Evolutionary conservation across 1,140 invertebrate genomes (phyloP), one percentile per base, ranked within the genome.

Genomic region (Antheraea pernyi): DNA sequence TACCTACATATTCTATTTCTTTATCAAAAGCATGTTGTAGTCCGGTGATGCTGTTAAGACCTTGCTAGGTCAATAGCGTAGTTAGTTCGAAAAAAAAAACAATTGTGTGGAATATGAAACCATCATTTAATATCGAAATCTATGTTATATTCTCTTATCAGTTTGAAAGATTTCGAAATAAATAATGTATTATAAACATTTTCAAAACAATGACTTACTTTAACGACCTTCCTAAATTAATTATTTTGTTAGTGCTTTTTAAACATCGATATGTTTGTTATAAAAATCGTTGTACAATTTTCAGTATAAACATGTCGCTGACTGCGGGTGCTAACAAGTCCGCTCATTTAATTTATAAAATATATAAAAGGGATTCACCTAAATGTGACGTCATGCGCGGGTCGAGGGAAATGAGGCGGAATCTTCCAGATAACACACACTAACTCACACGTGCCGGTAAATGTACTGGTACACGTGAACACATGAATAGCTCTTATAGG

Each of bases 371-470:
- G 59, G 59, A 61, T 22, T 19, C 59, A 61, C 59, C 19, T 61
- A 61, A 61, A 77, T 83, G 86, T 89, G 81, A 89, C 80, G 83
- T 83, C 82, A 89, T 80, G 80, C 76, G 78, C 80, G 88, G 89
- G 86, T 90, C 84, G 86, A 66, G 84, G 89, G 86, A 90, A 91
- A 91, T 90, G 89, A 91, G 84, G 88, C 82, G 89, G 89, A 91
- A 91, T 89, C 86, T 90, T 89, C 82, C 84, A 86, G 89, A 91
- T 91, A 91, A 91, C 89, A 71, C 88, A 90, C 88, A 91, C 89
- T 80, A 63, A 63, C 65, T 74, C 76, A 74, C 66, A 59, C 67
- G 65, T 39, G n/a, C 46, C 67, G 13, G 65, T 80, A 59, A 46
- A 58, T 79, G 73, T 67, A 77, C 71, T 75, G 68, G 74, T 75